phyloP scores from a whole-genome alignment of 2,113 vertebrate species.

The Donacobius atricapilla region DNA sequence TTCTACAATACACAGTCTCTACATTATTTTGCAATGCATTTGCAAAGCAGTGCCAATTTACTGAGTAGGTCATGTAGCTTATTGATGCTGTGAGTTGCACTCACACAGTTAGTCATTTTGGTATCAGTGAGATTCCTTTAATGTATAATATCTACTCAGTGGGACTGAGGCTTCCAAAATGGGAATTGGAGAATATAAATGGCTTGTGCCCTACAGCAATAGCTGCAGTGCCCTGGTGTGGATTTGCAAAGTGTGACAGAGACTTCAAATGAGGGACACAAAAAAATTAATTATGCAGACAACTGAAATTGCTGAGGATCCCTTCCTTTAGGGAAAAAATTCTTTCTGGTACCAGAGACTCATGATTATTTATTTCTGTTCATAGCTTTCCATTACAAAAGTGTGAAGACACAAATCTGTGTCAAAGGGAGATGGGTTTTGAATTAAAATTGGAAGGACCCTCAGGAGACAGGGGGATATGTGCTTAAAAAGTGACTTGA shows the following conservation, averaged over 20 bases:
- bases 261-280: slow-evolving; percentile 21
- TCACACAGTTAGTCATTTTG: slow-evolving; percentile 33
- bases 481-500: slow-evolving; percentile 16
- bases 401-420: slow-evolving; percentile 22
- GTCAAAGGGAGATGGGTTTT: slow-evolving; percentile 13
- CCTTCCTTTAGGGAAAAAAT: slow-evolving; percentile 42
- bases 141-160: slow-evolving; percentile 39
- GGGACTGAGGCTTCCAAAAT: slow-evolving; percentile 1
- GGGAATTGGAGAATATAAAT: slow-evolving; percentile 14
- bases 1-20: neutral
- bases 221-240: slow-evolving; percentile 24
- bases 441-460: slow-evolving; percentile 10
- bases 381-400: slow-evolving; percentile 39
- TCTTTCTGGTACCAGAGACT: slow-evolving; percentile 5
- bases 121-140: slow-evolving; percentile 40
- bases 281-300: slow-evolving; percentile 55
- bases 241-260: slow-evolving; percentile 52
- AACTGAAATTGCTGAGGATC: slow-evolving; percentile 41
- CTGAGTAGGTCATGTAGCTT: neutral
- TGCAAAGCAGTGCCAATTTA: neutral
- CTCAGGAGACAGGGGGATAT: neutral
- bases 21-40: neutral
- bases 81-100: neutral
- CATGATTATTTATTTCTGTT: slow-evolving; percentile 57
- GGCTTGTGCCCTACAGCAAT: slow-evolving; percentile 18